Evolutionary conservation across 2,113 vertebrate genomes (phyloP), one percentile per base, ranked within the genome.

Genomic region (Suncus etruscus): DNA sequence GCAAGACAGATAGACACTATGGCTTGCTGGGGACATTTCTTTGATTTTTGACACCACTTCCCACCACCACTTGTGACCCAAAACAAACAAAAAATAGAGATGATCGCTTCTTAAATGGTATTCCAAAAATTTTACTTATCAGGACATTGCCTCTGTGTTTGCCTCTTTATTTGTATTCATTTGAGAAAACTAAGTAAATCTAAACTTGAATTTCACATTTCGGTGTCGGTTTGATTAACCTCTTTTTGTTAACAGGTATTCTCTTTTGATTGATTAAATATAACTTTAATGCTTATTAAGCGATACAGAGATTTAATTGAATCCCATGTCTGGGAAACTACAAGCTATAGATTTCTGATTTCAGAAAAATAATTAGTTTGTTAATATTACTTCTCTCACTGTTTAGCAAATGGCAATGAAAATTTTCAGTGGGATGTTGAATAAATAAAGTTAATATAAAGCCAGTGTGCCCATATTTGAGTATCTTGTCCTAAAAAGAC

Each of bases 401-500:
- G 10, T 45, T 58, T 63, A 58, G 50, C 12, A 87, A 51, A 79
- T 2, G 72, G 29, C 10, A 32, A 32, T 6, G n/a, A 81, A 45
- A 84, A 32, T 27, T 29, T 65, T 75, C 80, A 87, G 16, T 39
- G 73, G 65, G 20, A 86, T 22, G 24, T 5, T 74, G 68, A 48
- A 90, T 90, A 86, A 11, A 90, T 68, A 61, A 76, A 90, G 39
- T 86, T 24, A 86, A 58, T 11, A 22, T 9, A 63, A 63, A 61
- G 82, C 69, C 39, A 31, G 10, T 15, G 0, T 24, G n/a, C 22
- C 73, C 3, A 25, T 29, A 63, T 51, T 79, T 89, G 87, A 78
- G 82, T 85, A 76, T 73, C 54, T 87, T 92, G 66, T 81, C 86
- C 69, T 87, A 47, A 82, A 85, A 84, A 86, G 80, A 72, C 16